Conservation (phyloP, 1,140 invertebrate genomes). For the Mesaphorura yosii region DNA sequence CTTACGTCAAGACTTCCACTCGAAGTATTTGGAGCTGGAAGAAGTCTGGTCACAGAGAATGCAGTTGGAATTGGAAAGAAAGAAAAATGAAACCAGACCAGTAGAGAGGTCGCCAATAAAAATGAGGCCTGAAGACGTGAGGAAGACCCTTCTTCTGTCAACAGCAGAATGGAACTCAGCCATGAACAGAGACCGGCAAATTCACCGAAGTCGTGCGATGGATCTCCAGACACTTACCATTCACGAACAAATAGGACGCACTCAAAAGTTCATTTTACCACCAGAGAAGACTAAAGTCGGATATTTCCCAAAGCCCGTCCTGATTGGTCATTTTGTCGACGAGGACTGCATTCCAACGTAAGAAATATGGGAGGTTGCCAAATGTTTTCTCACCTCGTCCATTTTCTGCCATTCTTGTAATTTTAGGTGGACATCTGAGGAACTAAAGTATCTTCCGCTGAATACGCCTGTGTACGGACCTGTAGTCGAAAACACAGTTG, state of each 20-base stretch:
- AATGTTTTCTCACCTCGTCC: slow-evolving; percentile 1
- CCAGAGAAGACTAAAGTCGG: slow-evolving; percentile 46
- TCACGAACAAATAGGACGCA: slow-evolving; percentile 48
- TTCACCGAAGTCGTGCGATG: slow-evolving; percentile 54
- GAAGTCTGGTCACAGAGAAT: slow-evolving; percentile 68
- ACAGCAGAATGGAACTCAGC: slow-evolving; percentile 76
- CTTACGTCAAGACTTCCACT: slow-evolving; percentile 86
- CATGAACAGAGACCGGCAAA: slow-evolving; percentile 62
- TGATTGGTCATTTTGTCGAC: slow-evolving; percentile 88
- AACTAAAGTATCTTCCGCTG: slow-evolving; percentile 69
- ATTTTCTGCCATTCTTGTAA: slow-evolving; percentile 1
- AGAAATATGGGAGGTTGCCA: slow-evolving; percentile 58
- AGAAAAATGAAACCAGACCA: slow-evolving; percentile 34
- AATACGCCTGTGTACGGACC: slow-evolving; percentile 78
- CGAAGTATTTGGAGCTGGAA: slow-evolving; percentile 87
- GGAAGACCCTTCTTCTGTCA: slow-evolving; percentile 73
- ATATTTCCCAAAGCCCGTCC: slow-evolving; percentile 75
- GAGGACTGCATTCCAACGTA: too few relatives aligned
- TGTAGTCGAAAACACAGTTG: slow-evolving; percentile 36
- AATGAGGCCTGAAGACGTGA: slow-evolving; percentile 44
- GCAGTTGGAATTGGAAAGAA: slow-evolving; percentile 55
- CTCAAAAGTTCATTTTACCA: slow-evolving; percentile 39
- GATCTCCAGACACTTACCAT: slow-evolving; percentile 65
- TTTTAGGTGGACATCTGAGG: slow-evolving; percentile 49
- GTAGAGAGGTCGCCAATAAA: slow-evolving; percentile 11